Base-by-base conservation (phyloP, 2,797 vertebrate genomes). In the Pteronotus mesoamericanus region DNA sequence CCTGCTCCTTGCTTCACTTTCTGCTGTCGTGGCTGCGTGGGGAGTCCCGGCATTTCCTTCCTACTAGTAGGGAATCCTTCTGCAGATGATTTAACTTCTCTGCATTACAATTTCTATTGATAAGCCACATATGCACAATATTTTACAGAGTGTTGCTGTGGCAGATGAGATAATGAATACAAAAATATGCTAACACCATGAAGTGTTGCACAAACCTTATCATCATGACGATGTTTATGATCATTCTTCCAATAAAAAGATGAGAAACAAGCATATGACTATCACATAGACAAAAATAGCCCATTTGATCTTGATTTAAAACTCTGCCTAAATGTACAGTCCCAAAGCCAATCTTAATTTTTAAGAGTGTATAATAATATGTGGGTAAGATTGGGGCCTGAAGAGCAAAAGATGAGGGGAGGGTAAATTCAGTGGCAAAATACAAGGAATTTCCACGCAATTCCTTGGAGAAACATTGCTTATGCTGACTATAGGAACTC, bases 161-260 rank as follows among this genome's bases (percentile, higher is more conserved):
- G 91, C 88, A 79, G 64, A 86, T 71, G 83, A 97, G 57, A 92
- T 86, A 71, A 94, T 71, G 48, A 97, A 69, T 84, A 94, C 79
- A 87, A 96, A 94, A 97, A 89, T 84, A 86, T 19, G 39, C 71
- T 68, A 94, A 53, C 42, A 94, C 19, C n/a, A 68, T 48, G 55
- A 78, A 89, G 44, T 57, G 59, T 86, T 89, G 72, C 18, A 80
- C n/a, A 95, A 84, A 71, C 84, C 55, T 53, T 61, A 93, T 64
- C 87, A 79, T 46, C 51, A 48, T 64, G 26, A 83, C 94, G 68
- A 91, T 2, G 9, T 86, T 94, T 94, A 59, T 51, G 46, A 83
- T 82, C 24, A 26, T 72, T 95, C 92, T 89, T 74, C 86, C 75
- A 85, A 53, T 90, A 93, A 90, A 93, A 95, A 89, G 16, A 74